These are phyloP conservation scores for Zelostemma sp. DNA, from an alignment of 1,140 invertebrate species.

Conservation along the genomic window DNA sequence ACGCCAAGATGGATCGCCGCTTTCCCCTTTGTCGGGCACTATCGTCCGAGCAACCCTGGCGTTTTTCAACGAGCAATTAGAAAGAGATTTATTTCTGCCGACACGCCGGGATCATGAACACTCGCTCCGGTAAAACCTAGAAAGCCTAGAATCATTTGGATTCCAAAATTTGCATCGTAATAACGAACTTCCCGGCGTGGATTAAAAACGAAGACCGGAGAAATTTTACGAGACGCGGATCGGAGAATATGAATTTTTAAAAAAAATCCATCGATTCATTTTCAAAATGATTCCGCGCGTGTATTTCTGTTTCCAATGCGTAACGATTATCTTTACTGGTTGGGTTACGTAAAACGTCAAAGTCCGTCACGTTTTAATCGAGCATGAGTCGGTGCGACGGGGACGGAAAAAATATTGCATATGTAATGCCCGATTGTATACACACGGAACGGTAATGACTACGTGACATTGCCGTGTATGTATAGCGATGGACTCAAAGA, in stretches of 20 bases:
- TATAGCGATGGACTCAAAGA: background rate
- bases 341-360: constrained; percentile 48
- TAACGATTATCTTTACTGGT: constrained; percentile 15
- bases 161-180: too few species aligned
- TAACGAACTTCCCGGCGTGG: too few species aligned
- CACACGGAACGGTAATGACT: constrained; percentile 34
- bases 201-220: too few species aligned
- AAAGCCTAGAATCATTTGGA: constrained; percentile 11
- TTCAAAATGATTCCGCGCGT: background rate
- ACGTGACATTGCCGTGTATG: background rate
- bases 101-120: constrained; percentile 44
- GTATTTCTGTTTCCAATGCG: background rate
- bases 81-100: constrained; percentile 63
- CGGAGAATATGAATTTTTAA: background rate
- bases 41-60: constrained; percentile 19
- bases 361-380: constrained; percentile 48
- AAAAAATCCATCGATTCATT: background rate
- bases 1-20: constrained; percentile 18
- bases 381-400: constrained; percentile 35
- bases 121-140: constrained; percentile 25
- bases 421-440: constrained; percentile 47
- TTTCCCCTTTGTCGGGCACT: constrained; percentile 57
- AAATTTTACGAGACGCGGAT: background rate
- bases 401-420: constrained; percentile 49
- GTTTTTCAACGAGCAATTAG: constrained; percentile 64